Evolutionary conservation across 1,140 invertebrate species (phyloP), one percentile per base, ranked within the genome.

Genomic region (Cherax quadricarinatus): DNA sequence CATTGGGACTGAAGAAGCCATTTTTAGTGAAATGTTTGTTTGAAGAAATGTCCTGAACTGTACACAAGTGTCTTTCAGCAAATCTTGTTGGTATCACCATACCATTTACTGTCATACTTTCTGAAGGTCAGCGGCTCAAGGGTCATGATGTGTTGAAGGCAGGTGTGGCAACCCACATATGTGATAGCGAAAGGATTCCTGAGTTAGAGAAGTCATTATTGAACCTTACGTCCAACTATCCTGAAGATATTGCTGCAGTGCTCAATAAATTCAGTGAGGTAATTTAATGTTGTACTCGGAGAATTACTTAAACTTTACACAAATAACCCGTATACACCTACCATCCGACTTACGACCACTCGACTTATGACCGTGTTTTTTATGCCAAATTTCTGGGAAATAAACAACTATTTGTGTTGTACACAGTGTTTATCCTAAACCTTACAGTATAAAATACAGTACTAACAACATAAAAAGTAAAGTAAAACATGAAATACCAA

Each of bases 151-250:
- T 99, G 48, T 95, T 97, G 1, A 97, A 98, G 95, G 97, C 98
- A 75, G 99, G 99, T 48, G 96, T 99, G 88, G 99, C 98, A 0
- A 99, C 99, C 14, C 99, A 99, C 96, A 99, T 96, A 95, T 96
- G 98, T 94, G 95, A 97, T 79, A 97, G 97, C 94, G 95, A 96
- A 73, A 96, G 97, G 93, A 94, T 99, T 0, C 95, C 96, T 49
- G 95, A 97, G 87, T 95, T 98, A 41, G 81, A 86, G 53, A 86
- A 66, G 53, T n/a, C 66, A 16, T 66, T 88, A 18, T 41, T 92
- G 57, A 89, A 86, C 70, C 57, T 84, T 66, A 73, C 78, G 66
- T 91, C 48, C 62, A 9, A 80, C 0, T 92, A 92, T 78, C 87
- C 89, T 18, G 91, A 93, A 84, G 88, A 94, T 51, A 86, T 94